Conservation (phyloP, 1,140 invertebrate genomes). For the Drosophila santomea region DNA sequence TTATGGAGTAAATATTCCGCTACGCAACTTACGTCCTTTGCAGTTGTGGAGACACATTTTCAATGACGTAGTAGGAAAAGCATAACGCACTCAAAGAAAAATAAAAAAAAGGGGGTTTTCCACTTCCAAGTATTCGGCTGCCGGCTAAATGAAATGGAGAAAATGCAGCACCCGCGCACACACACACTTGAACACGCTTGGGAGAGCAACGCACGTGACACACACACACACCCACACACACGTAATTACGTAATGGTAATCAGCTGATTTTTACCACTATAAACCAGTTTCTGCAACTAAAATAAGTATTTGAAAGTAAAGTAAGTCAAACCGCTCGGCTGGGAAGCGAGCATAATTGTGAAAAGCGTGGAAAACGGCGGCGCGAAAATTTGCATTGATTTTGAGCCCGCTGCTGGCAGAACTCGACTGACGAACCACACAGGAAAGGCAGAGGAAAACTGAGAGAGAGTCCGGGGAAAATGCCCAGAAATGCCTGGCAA, state of each 20-base stretch:
- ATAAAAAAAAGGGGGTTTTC: background rate
- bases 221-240: slow-evolving; percentile 8
- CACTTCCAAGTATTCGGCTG: background rate
- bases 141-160: slow-evolving; percentile 17
- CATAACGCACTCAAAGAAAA: slow-evolving; percentile 6
- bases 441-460: slow-evolving; percentile 16
- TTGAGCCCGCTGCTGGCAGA: slow-evolving; percentile 36
- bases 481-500: no score
- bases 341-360: slow-evolving; percentile 18
- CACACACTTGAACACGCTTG: background rate
- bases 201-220: slow-evolving; percentile 35
- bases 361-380: slow-evolving; percentile 22
- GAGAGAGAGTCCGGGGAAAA: background rate
- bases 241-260: slow-evolving; percentile 65
- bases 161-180: slow-evolving; percentile 23
- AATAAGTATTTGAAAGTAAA: slow-evolving; percentile 2
- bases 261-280: slow-evolving; percentile 32
- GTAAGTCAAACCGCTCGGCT: slow-evolving; percentile 5
- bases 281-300: slow-evolving; percentile 16
- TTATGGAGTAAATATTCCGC: no score
- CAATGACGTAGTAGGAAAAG: background rate
- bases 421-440: slow-evolving; percentile 27
- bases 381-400: slow-evolving; percentile 44
- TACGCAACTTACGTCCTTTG: no score
- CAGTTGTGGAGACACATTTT: no score